Conservation (phyloP, 2,113 vertebrate species). For the Nicator chloris region DNA sequence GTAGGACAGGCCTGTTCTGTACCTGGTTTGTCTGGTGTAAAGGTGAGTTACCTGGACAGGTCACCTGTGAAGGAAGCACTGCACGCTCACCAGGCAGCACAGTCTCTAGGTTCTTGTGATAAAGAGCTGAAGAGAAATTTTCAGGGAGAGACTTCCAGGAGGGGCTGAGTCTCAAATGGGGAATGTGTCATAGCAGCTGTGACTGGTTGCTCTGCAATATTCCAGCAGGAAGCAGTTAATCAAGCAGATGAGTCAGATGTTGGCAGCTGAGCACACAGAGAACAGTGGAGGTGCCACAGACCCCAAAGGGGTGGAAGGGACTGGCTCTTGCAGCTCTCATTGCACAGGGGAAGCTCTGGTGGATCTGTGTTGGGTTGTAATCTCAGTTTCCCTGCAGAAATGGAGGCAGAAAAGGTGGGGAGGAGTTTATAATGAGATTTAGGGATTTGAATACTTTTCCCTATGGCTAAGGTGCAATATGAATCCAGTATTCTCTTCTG, state of each 20-base stretch:
- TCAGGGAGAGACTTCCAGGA: neutral
- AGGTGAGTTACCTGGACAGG: neutral
- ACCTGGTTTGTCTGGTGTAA: neutral
- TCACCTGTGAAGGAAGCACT: neutral
- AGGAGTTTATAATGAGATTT: neutral
- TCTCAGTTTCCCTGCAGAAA: neutral
- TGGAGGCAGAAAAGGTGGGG: neutral
- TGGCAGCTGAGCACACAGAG: neutral
- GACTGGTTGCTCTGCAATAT: neutral
- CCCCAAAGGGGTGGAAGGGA: rapidly evolving
- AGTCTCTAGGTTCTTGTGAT: neutral
- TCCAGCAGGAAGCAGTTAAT: neutral
- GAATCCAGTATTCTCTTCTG: neutral
- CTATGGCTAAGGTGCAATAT: neutral
- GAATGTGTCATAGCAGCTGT: neutral
- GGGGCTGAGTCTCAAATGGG: neutral
- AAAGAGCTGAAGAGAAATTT: neutral
- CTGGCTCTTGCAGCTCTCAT: neutral
- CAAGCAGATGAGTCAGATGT: rapidly evolving
- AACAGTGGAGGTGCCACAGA: neutral
- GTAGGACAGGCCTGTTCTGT: neutral
- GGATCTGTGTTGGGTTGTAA: neutral
- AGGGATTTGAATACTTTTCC: neutral
- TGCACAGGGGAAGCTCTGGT: neutral
- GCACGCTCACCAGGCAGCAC: rapidly evolving